Base-by-base conservation (phyloP, 1,140 invertebrate species). In the Listronotus oregonensis region DNA sequence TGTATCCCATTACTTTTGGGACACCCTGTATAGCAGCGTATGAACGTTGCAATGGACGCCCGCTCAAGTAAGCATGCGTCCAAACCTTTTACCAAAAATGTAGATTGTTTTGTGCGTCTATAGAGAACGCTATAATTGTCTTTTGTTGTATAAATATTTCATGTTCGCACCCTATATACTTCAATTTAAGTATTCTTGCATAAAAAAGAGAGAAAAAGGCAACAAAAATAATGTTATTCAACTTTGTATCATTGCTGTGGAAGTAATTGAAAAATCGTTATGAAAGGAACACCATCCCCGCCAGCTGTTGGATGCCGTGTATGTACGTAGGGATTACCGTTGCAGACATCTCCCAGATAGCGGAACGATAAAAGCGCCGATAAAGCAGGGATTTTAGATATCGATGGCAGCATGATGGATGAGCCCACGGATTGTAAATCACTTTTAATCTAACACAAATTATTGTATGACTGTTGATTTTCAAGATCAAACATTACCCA, bases 341-440 rank as follows among this genome's bases (percentile, higher is more conserved):
- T 18, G 63, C 64, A 73, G 69, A 72, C 70, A 55, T 67, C 69
- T 34, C 50, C 37, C 44, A 54, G 69, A 70, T 70, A 73, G 70
- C 71, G 73, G 73, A 51, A 60, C 64, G 71, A 73, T 75, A 60
- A 75, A 75, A 73, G 70, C 37, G 57, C 65, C 52, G 69, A 73
- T 75, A 73, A 73, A 64, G 73, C 73, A 70, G 71, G 70, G 71
- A 75, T 75, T 72, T 70, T 66, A 60, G 73, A 69, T 75, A 75
- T 73, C 73, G 71, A 72, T 73, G 73, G 68, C 71, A 74, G 68
- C 51, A 67, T 74, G 73, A 75, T 71, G 66, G 72, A 74, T 74
- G 68, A 58, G 65, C 59, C 60, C 69, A 71, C 71, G 71, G 73
- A 75, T 75, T 75, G 73, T 75, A 75, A 75, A 75, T 75, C 73